Evolutionary conservation across 2,797 vertebrate genomes (phyloP), one percentile per base, ranked within the genome.

Genomic region (Anguilla megastoma): DNA sequence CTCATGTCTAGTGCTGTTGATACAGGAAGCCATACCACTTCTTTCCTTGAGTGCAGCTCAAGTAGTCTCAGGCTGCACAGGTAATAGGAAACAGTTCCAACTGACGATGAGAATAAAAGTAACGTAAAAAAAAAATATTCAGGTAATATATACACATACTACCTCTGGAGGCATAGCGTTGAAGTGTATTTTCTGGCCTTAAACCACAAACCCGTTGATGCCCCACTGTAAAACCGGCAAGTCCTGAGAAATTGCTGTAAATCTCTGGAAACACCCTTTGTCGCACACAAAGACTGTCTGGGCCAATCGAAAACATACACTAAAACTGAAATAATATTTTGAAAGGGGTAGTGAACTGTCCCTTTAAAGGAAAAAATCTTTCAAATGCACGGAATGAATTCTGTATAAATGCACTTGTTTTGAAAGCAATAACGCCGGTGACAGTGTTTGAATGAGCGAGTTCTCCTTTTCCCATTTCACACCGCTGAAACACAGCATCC

Each of bases 391-490:
- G 14, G 8, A 71, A n/a, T 14, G 27, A 71, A 71, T 71, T 30
- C 69, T 33, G 69, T 41, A 36, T 76, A 76, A 76, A 76, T 33
- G 12, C 16, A 10, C 33, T 36, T 76, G 24, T 80, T 48, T 80
- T n/a, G 60, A 76, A 45, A 80, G 5, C 76, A 80, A 48, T 80
- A 24, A 80, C 27, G 45, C 21, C 5, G 36, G 24, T 48, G 76
- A 80, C 30, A 41, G 24, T 50, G 76, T 80, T 80, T 80, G 41
- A 86, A n/a, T 36, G 52, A 63, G 86, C 84, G 48, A 60, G 7
- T 45, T 58, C 30, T 83, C 58, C 83, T 52, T 52, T 82, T 86
- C 21, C 27, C n/a, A 82, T 50, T 86, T 89, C 9, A 36, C 54
- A 76, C 66, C 36, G 58, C 41, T 80, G 45, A 48, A 80, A 80